phyloP scores from a whole-genome alignment of 2,113 vertebrate species.

The Amphilophus citrinellus region DNA sequence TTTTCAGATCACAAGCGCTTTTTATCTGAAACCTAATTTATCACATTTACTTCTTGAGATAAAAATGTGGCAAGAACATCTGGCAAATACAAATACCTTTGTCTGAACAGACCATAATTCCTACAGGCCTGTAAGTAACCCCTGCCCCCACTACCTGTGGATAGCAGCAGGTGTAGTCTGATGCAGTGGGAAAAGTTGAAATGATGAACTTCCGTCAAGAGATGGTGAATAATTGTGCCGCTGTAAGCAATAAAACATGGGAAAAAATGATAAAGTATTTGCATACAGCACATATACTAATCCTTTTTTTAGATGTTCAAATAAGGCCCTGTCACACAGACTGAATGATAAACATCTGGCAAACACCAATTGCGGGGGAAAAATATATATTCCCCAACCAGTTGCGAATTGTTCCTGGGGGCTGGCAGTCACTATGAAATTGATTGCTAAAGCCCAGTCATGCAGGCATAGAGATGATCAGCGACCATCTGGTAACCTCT shows the following conservation, averaged over 20 bases:
- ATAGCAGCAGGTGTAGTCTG: conserved; percentile 12
- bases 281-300: not conserved
- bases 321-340: not conserved
- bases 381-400: not conserved
- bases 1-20: conserved; percentile 20
- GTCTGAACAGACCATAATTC: not conserved
- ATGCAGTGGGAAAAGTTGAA: not conserved
- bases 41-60: conserved; percentile 15
- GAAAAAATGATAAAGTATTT: not conserved
- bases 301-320: not conserved
- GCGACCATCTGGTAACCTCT: not conserved
- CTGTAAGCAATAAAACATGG: not conserved
- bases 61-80: conserved; percentile 15
- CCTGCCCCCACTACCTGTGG: not conserved
- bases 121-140: conserved; percentile 8
- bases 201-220: not conserved
- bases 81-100: conserved; percentile 13
- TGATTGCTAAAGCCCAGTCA: not conserved
- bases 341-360: not conserved
- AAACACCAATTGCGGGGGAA: not conserved
- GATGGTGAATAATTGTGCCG: not conserved
- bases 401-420: not conserved
- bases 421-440: not conserved
- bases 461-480: not conserved
- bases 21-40: conserved; percentile 25